These are phyloP conservation scores for Orthonyx spaldingii DNA, from an alignment of 2,113 vertebrate genomes.

Conservation along the genomic window DNA sequence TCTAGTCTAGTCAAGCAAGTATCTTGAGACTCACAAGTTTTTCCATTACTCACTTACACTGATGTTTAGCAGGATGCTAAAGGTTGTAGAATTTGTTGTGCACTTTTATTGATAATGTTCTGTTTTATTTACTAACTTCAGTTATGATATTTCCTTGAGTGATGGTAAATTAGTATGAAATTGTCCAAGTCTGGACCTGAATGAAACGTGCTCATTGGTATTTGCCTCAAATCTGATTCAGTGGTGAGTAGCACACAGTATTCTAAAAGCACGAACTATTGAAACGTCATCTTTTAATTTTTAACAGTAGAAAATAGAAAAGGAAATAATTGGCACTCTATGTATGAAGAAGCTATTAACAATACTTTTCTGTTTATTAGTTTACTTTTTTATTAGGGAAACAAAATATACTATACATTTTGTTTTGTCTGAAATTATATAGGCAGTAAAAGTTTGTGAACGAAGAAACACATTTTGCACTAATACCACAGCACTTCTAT, in stretches of 20 bases:
- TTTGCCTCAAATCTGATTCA: not conserved
- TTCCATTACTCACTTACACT: not conserved
- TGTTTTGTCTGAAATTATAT: constrained; percentile 15
- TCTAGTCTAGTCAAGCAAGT: not conserved
- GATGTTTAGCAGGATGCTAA: not conserved
- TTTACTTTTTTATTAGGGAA: constrained; percentile 3
- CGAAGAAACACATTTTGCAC: not conserved
- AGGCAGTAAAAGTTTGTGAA: constrained; percentile 35
- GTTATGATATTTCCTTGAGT: not conserved
- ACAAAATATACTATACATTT: not conserved
- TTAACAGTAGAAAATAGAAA: not conserved
- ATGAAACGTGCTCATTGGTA: not conserved
- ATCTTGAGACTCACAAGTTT: not conserved
- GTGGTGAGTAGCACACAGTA: not conserved
- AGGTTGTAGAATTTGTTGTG: not conserved
- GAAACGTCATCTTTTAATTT: not conserved
- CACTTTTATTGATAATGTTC: not conserved
- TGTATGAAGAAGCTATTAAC: not conserved
- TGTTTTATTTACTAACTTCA: not conserved
- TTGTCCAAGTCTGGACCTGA: not conserved
- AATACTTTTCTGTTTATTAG: not conserved
- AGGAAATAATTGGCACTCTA: not conserved
- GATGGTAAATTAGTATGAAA: not conserved
- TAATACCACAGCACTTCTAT: constrained; percentile 26
- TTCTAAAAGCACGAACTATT: not conserved